A percentile compares a stretch with the other conserved stretches of the same genome.
These are phyloP conservation scores for Pseudopipra pipra DNA, from an alignment of 2,113 vertebrate species.

Conservation along the genomic window DNA sequence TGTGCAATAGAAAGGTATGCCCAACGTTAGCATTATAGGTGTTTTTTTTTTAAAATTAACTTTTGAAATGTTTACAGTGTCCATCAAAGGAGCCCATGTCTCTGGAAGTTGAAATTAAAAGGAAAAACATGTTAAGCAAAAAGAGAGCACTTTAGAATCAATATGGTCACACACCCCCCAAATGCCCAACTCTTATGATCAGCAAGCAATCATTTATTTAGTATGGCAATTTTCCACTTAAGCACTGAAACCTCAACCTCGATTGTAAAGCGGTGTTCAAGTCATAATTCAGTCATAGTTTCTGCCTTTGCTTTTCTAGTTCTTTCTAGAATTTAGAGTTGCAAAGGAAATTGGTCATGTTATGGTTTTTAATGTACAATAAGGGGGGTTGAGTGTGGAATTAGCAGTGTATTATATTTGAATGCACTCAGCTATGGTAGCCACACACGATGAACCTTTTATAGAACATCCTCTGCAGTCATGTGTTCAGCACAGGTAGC, in stretches of 20 bases:
- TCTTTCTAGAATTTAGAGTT: background rate
- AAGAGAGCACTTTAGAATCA: background rate
- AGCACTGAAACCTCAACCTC: background rate
- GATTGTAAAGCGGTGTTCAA: background rate
- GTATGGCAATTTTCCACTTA: background rate
- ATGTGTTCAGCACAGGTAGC: background rate
- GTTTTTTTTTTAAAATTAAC: background rate
- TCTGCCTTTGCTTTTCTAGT: background rate
- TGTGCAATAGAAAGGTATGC: background rate
- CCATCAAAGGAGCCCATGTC: background rate
- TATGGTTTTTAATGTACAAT: background rate
- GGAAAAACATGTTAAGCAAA: conserved; percentile 17
- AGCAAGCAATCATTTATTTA: conserved; percentile 1
- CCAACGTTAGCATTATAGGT: background rate
- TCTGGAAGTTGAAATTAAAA: background rate
- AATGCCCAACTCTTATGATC: background rate
- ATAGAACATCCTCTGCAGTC: background rate
- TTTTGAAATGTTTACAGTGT: conserved; percentile 15
- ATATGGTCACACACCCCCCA: background rate
- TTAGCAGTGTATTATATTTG: background rate
- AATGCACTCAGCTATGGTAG: background rate
- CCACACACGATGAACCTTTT: background rate
- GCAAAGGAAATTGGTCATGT: background rate
- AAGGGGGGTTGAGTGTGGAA: background rate
- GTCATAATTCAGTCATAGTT: background rate